Conservation (phyloP, 2,113 vertebrate species). For the Tupaia chinensis region DNA sequence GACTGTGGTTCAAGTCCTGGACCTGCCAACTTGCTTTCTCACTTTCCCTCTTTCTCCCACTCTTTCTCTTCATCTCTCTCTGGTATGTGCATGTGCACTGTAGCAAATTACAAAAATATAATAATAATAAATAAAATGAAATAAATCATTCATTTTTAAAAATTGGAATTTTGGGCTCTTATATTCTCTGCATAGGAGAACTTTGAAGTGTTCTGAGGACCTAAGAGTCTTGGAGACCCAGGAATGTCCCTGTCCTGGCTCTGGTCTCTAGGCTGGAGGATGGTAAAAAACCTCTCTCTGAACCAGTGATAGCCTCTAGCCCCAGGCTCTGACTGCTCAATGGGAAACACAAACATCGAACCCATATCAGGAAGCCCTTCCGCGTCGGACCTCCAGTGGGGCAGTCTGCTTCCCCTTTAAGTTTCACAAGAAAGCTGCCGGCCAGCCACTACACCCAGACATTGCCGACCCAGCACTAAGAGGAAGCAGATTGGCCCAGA, state of each 20-base stretch:
- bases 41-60: too few relatives aligned
- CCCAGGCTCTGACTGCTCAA: background rate
- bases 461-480: conserved; percentile 70
- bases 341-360: background rate
- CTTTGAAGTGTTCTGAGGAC: background rate
- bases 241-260: background rate
- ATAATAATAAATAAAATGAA: too few relatives aligned
- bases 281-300: background rate
- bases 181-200: background rate
- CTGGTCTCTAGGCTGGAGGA: background rate
- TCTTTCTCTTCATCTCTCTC: too few relatives aligned
- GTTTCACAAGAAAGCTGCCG: conserved; percentile 49
- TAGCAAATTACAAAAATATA: too few relatives aligned
- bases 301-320: background rate
- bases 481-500: conserved; percentile 76
- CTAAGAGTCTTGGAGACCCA: conserved; percentile 8
- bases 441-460: conserved; percentile 60
- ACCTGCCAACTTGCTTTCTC: too few relatives aligned
- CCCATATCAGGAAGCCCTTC: background rate
- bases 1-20: too few relatives aligned
- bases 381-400: conserved; percentile 68
- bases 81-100: too few relatives aligned
- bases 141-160: too few relatives aligned
- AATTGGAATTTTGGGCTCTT: background rate
- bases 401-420: background rate